Conservation (phyloP, 2,888 invertebrate species). For the Troides oblongomaculatus region DNA sequence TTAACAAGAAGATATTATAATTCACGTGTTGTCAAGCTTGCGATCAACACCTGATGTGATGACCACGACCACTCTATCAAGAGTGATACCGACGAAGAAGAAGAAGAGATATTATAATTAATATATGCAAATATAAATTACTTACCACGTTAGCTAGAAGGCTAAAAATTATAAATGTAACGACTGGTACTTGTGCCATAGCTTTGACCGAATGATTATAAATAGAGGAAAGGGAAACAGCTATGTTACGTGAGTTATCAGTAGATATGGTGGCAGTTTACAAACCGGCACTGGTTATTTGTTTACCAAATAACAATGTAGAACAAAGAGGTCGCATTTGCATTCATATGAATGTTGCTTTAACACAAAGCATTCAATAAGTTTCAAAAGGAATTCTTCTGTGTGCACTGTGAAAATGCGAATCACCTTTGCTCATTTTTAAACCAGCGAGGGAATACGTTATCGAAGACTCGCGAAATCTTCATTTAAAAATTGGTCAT, state of each 20-base stretch:
- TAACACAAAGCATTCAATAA: neutral
- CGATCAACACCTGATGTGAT: too few species aligned
- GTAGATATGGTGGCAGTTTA: constrained; percentile 9
- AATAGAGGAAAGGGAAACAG: constrained; percentile 2
- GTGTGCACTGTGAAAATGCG: too few species aligned
- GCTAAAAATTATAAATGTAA: constrained; percentile 15
- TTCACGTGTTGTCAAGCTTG: too few species aligned
- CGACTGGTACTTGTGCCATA: constrained; percentile 15
- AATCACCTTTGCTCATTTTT: neutral
- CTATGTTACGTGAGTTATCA: constrained; percentile 8
- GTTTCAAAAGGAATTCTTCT: neutral
- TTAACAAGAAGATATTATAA: too few species aligned
- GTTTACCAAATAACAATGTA: constrained; percentile 20
- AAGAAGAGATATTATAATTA: neutral
- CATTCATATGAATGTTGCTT: neutral
- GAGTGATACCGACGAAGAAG: too few species aligned
- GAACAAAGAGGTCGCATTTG: constrained; percentile 13
- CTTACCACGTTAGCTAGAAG: constrained; percentile 17
- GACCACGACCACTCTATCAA: too few species aligned
- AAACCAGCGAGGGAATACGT: neutral
- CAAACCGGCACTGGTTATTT: constrained; percentile 6
- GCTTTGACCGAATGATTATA: constrained; percentile 12
- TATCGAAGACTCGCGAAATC: neutral
- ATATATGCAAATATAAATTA: neutral
- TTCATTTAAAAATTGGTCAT: too few species aligned